Percentiles rank a stretch among this genome's conserved stretches.
These are phyloP conservation scores for Vesta saturnalis DNA, from an alignment of 2,888 invertebrate species.

Conservation along the genomic window DNA sequence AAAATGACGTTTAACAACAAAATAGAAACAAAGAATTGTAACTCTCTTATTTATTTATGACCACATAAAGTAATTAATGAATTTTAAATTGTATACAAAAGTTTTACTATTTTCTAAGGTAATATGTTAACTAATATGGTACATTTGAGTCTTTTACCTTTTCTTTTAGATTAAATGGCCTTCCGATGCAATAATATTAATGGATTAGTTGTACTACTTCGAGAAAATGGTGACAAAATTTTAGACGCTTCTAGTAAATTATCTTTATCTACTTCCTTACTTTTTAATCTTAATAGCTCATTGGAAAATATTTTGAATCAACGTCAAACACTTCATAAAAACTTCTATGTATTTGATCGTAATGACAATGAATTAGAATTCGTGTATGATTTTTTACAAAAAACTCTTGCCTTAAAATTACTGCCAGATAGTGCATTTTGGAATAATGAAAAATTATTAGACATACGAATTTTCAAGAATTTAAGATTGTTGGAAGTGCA, in stretches of 20 bases:
- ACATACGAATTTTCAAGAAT: slow-evolving; percentile 69
- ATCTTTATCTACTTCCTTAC: slow-evolving; percentile 65
- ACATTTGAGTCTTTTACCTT: not conserved
- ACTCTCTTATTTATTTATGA: slow-evolving; percentile 24
- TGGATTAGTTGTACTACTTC: slow-evolving; percentile 64
- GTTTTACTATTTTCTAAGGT: not conserved
- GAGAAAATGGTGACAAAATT: slow-evolving; percentile 68
- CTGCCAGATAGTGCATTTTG: slow-evolving; percentile 50
- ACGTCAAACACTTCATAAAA: slow-evolving; percentile 54
- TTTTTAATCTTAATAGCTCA: slow-evolving; percentile 66
- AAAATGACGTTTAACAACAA: slow-evolving; percentile 27
- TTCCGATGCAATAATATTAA: slow-evolving; percentile 50
- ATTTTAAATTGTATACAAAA: not conserved
- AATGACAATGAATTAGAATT: slow-evolving; percentile 68
- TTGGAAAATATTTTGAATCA: slow-evolving; percentile 65
- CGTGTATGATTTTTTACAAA: slow-evolving; percentile 72
- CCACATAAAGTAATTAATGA: slow-evolving; percentile 10
- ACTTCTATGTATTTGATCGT: slow-evolving; percentile 66
- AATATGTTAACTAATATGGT: not conserved
- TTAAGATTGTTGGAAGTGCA: slow-evolving; percentile 67
- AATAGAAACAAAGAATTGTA: slow-evolving; percentile 26
- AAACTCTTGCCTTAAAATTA: slow-evolving; percentile 68
- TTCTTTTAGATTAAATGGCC: slow-evolving; percentile 31
- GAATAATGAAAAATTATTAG: slow-evolving; percentile 58
- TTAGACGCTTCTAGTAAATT: slow-evolving; percentile 68